Percentiles rank a stretch among this genome's conserved stretches.
Evolutionary conservation across 2,888 invertebrate genomes (phyloP).

Genomic region (Apodemia duryi): DNA sequence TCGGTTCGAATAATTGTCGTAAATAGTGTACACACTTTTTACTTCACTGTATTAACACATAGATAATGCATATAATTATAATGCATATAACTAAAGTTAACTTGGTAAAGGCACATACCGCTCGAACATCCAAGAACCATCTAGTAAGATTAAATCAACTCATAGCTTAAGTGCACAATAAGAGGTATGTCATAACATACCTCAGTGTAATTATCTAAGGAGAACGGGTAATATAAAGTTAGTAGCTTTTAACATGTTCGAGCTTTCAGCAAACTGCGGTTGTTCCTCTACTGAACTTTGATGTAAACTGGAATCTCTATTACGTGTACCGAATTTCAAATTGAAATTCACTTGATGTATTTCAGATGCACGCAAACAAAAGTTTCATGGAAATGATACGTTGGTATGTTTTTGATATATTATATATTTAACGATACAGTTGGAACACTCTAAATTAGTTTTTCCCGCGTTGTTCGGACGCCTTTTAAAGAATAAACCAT

Average conservation of each 20-base stretch:
- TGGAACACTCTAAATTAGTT: too few species aligned
- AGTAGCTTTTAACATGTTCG: conserved; percentile 63
- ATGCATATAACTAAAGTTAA: too few species aligned
- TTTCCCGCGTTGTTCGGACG: too few species aligned
- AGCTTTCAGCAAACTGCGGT: conserved; percentile 63
- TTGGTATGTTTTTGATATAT: neutral
- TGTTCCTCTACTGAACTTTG: conserved; percentile 53
- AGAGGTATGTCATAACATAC: conserved; percentile 3
- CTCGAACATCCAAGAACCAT: neutral
- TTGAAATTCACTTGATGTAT: neutral
- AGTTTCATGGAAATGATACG: neutral
- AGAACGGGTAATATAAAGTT: conserved; percentile 56
- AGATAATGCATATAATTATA: too few species aligned
- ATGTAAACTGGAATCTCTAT: conserved; percentile 41
- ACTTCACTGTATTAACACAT: too few species aligned
- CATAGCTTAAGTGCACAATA: conserved; percentile 11
- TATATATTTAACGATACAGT: neutral
- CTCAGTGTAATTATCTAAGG: conserved; percentile 17
- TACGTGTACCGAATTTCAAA: conserved; percentile 9
- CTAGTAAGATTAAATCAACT: neutral
- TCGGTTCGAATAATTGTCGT: too few species aligned
- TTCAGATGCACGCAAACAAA: neutral
- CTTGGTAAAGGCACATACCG: neutral
- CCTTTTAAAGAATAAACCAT: too few species aligned
- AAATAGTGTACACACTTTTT: too few species aligned